Conservation (phyloP, 2,797 vertebrate species). For the Antennarius maculatus region DNA sequence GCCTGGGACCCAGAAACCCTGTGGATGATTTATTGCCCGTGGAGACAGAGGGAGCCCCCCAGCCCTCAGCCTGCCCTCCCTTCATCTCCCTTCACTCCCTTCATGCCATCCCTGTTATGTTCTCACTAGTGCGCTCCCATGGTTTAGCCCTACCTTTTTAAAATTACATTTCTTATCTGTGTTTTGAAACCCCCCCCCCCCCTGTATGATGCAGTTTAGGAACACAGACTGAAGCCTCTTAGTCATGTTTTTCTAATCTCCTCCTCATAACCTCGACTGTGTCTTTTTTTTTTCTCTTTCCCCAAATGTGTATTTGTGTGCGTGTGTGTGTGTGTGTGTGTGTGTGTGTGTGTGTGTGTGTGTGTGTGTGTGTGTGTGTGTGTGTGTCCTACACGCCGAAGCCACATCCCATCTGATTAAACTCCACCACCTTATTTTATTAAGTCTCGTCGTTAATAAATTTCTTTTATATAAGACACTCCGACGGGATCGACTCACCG, state of each 20-base stretch:
- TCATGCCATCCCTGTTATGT: slow-evolving; percentile 30
- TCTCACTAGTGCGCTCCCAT: slow-evolving; percentile 15
- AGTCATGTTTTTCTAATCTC: slow-evolving; percentile 33
- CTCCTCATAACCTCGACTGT: slow-evolving; percentile 9
- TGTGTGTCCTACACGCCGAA: slow-evolving; percentile 26
- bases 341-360: neutral
- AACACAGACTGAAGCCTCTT: slow-evolving; percentile 12
- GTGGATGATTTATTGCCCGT: slow-evolving; percentile 69
- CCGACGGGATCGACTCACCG: slow-evolving; percentile 12
- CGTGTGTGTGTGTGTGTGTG: slow-evolving; percentile 28
- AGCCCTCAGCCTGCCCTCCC: slow-evolving; percentile 49
- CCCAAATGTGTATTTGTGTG: too few relatives aligned
- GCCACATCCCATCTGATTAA: slow-evolving; percentile 54
- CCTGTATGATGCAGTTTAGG: slow-evolving; percentile 17
- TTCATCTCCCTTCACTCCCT: slow-evolving; percentile 51
- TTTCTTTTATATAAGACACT: too few relatives aligned
- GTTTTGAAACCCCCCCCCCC: neutral
- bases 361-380: slow-evolving; percentile 28
- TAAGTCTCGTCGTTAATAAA: slow-evolving; percentile 8
- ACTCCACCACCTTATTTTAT: slow-evolving; percentile 41
- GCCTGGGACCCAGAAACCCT: slow-evolving; percentile 53
- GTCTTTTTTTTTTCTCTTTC: too few relatives aligned
- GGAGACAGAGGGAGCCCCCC: slow-evolving; percentile 23
- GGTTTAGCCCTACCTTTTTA: neutral
- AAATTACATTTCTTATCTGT: slow-evolving; percentile 26